Conservation (phyloP, 2,113 vertebrate genomes). For the Scatophagus argus region DNA sequence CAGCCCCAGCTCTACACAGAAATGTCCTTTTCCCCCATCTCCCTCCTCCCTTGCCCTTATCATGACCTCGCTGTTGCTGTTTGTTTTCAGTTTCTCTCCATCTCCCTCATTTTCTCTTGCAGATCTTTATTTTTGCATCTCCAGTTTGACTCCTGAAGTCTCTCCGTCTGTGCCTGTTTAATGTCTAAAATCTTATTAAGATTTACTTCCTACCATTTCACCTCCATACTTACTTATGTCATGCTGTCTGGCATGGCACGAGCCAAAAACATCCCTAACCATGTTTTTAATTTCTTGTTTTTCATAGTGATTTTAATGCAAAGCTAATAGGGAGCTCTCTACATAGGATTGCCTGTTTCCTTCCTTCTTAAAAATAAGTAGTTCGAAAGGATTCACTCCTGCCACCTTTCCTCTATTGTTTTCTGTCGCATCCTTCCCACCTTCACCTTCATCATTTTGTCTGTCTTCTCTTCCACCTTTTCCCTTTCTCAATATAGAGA, state of each 20-base stretch:
- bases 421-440: not conserved
- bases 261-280: not conserved
- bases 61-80: not conserved
- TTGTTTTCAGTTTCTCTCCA: not conserved
- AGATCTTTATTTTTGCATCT: not conserved
- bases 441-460: not conserved
- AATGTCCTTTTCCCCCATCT: not conserved
- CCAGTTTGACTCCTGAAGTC: not conserved
- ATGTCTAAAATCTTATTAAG: not conserved
- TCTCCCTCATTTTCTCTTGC: not conserved
- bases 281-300: not conserved
- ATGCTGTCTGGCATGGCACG: not conserved
- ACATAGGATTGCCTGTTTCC: not conserved
- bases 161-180: not conserved
- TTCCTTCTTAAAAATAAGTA: not conserved
- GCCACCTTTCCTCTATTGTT: not conserved
- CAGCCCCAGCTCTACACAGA: slow-evolving; percentile 6
- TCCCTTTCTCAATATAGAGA: not conserved
- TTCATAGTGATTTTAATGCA: not conserved
- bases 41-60: not conserved
- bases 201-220: not conserved
- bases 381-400: not conserved
- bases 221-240: not conserved
- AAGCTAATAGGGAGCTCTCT: not conserved
- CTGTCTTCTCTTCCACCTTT: not conserved